These are phyloP conservation scores for Ophioderma brevispina DNA, from an alignment of 35 echinoderm and acorn worm species.

Conservation along the genomic window DNA sequence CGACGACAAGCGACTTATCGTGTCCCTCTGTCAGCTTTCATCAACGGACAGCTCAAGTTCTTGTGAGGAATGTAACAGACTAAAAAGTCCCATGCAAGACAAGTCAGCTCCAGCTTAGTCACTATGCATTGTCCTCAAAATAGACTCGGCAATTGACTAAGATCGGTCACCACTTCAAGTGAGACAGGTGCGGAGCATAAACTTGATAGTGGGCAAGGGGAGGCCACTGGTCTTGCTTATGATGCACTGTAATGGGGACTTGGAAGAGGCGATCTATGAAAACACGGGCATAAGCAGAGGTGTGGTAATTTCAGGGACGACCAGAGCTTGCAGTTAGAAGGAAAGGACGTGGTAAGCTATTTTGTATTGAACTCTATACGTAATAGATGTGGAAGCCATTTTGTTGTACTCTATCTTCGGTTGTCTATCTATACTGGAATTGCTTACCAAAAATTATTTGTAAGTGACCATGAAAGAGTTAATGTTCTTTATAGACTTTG, in stretches of 20 bases:
- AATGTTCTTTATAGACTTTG: no score
- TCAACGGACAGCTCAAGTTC: neutral
- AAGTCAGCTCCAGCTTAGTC: neutral
- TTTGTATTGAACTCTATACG: no score
- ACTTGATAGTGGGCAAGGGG: constrained; percentile 13
- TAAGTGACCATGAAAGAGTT: no score
- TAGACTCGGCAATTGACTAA: constrained; percentile 12
- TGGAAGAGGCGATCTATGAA: constrained; percentile 53
- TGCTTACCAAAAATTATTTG: no score
- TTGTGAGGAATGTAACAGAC: constrained; percentile 48
- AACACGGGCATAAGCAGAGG: constrained; percentile 26
- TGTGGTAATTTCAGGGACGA: constrained; percentile 65
- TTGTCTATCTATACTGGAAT: no score
- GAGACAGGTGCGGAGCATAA: neutral
- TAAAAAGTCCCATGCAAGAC: constrained; percentile 20
- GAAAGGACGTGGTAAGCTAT: constrained; percentile 61
- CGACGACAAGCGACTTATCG: neutral
- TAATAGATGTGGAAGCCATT: no score
- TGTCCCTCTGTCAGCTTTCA: neutral
- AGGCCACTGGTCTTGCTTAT: neutral
- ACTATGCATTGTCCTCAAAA: constrained; percentile 12
- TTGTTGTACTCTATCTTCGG: no score
- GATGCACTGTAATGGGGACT: constrained; percentile 46
- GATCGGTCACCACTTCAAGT: neutral
- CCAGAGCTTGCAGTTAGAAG: constrained; percentile 46